Evolutionary conservation across 2,888 invertebrate species (phyloP).

Genomic region (Phalera bucephala): DNA sequence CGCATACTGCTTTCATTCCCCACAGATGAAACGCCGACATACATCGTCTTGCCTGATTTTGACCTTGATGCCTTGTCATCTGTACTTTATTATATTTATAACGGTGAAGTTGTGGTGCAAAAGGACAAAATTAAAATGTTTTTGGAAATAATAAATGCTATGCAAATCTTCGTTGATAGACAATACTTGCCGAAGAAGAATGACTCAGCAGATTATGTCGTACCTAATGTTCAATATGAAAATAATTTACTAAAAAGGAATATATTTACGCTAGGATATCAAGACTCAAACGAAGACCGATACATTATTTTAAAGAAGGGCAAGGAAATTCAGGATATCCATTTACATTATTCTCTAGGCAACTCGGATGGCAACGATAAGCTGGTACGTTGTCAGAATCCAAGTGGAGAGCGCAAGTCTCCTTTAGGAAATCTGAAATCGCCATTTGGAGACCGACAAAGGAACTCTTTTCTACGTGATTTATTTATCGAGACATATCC

Average conservation of each 20-base stretch:
- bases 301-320: slow-evolving; percentile 51
- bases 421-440: slow-evolving; percentile 60
- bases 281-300: slow-evolving; percentile 30
- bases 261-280: slow-evolving; percentile 40
- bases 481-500: slow-evolving; percentile 74
- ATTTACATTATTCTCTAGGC: slow-evolving; percentile 38
- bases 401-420: slow-evolving; percentile 43
- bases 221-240: slow-evolving; percentile 20
- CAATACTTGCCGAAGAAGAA: slow-evolving; percentile 43
- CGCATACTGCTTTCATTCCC: slow-evolving; percentile 58
- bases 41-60: slow-evolving; percentile 86
- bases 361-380: slow-evolving; percentile 44
- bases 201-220: slow-evolving; percentile 21
- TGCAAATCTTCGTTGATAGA: slow-evolving; percentile 67
- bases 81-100: slow-evolving; percentile 87
- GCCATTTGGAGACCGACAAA: slow-evolving; percentile 61
- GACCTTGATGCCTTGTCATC: slow-evolving; percentile 84
- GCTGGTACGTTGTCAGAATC: slow-evolving; percentile 40
- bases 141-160: slow-evolving; percentile 78
- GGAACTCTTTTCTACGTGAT: slow-evolving; percentile 70
- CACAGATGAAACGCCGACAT: slow-evolving; percentile 77
- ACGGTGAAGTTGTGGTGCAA: slow-evolving; percentile 85
- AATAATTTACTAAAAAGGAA: slow-evolving; percentile 23
- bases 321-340: slow-evolving; percentile 30
- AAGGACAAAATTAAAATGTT: slow-evolving; percentile 82